phyloP scores from a whole-genome alignment of 2,888 invertebrate genomes.

The Bhutanitis thaidina region DNA sequence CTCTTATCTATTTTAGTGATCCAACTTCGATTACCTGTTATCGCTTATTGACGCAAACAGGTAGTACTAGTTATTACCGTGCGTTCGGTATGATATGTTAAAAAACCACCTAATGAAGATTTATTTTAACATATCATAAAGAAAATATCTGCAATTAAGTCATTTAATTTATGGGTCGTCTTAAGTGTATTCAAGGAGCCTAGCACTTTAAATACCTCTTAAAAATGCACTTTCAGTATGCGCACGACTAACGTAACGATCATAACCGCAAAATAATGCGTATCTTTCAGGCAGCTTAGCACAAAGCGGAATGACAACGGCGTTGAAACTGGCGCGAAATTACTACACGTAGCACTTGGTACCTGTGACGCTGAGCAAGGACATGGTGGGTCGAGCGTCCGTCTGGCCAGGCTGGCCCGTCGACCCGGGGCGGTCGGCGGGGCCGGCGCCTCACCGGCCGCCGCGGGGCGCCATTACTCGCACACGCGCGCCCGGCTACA shows the following conservation, averaged over 20 bases:
- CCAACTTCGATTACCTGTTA: constrained; percentile 45
- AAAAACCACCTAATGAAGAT: no score
- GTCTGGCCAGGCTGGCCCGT: constrained; percentile 67
- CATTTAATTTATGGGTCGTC: no score
- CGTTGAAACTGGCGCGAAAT: constrained; percentile 35
- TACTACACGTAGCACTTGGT: constrained; percentile 34
- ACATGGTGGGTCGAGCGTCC: constrained; percentile 72
- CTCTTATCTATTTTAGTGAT: constrained; percentile 38
- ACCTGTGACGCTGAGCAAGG: constrained; percentile 80
- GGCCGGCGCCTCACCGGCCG: constrained; percentile 79
- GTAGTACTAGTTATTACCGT: constrained; percentile 1
- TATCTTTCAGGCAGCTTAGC: constrained; percentile 34
- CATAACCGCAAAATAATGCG: constrained; percentile 51
- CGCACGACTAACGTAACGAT: no score
- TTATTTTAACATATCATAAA: no score
- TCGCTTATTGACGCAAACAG: constrained; percentile 28
- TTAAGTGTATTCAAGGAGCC: no score
- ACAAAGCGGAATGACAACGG: constrained; percentile 42
- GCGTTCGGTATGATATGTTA: neutral
- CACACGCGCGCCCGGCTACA: constrained; percentile 64
- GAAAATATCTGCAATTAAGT: no score
- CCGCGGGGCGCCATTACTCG: constrained; percentile 73
- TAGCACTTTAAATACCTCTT: constrained; percentile 25
- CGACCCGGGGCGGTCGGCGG: constrained; percentile 79
- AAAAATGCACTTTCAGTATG: constrained; percentile 25